A percentile compares a stretch with the other conserved stretches of the same genome.
Conservation (phyloP, 2,113 vertebrate species). For the Monarcha castaneiventris region DNA sequence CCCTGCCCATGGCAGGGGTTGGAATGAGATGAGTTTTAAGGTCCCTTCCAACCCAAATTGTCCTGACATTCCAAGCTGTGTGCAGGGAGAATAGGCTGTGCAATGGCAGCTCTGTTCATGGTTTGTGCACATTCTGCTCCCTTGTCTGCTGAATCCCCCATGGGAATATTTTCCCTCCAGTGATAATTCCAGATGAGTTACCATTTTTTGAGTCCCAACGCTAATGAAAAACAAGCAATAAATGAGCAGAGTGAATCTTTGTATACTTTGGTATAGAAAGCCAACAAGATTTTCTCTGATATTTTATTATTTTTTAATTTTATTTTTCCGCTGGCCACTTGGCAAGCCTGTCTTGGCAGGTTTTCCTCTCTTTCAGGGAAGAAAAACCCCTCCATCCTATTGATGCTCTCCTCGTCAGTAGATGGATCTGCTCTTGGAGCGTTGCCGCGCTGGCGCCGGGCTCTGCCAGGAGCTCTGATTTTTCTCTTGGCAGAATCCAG, state of each 20-base stretch:
- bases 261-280: neutral
- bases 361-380: neutral
- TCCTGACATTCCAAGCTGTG: neutral
- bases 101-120: neutral
- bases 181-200: neutral
- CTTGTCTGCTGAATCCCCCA: neutral
- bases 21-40: neutral
- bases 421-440: neutral
- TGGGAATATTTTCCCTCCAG: neutral
- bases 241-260: neutral
- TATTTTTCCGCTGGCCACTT: neutral
- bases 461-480: conserved; percentile 9
- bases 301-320: neutral
- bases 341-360: neutral
- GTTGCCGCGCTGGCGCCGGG: neutral
- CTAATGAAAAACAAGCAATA: neutral
- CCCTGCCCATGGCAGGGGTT: neutral
- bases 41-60: neutral
- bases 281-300: neutral
- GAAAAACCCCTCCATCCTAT: neutral
- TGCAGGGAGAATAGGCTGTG: neutral
- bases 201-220: neutral
- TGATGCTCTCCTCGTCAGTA: neutral
- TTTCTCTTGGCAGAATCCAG: conserved; percentile 20
- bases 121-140: neutral